Evolutionary conservation across 2,888 invertebrate genomes (phyloP), one percentile per base, ranked within the genome.

Genomic region (Xiphydria camelus): DNA sequence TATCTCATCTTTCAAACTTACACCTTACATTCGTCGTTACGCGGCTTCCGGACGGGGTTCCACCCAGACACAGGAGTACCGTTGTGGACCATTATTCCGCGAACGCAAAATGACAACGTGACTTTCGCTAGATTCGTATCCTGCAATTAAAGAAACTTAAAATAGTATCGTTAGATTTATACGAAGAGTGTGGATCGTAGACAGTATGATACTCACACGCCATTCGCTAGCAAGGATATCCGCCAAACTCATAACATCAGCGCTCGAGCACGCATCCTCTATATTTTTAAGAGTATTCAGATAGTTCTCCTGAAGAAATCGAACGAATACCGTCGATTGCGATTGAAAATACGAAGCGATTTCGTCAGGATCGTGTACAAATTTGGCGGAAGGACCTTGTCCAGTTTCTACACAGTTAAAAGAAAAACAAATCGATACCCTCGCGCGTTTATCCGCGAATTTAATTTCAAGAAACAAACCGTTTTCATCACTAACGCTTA

Each of bases 281-380:
- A 90, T 80, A 42, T 80, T 79, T 25, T 50, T 44, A 64, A 87
- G 88, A 64, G 91, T 90, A 4, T 83, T 80, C 17, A 88, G 69
- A 74, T 88, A 89, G 76, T 91, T 90, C 62, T 89, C 86, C 66
- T 85, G 83, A 14, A 90, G 72, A 62, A 90, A 88, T 45, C 82
- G 80, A 0, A 84, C 76, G 69, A 88, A 87, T 33, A 81, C 82
- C 44, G 75, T 80, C 0, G 89, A 85, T 59, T 87, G 86, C 4
- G 83, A 82, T 32, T 80, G 72, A 66, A 90, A 88, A 58, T 83
- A 83, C 46, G 84, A 83, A 3, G 87, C 82, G 23, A 89, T 76
- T 50, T 83, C 82, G 55, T 82, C 82, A 2, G 90, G 84, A 41
- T 82, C 77, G 63, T 88, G 85, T 31, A 80, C 75, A 36, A 88